A percentile compares a stretch with the other conserved stretches of the same genome.
These are phyloP conservation scores for Caenorhabditis afra DNA, from an alignment of 2,888 invertebrate genomes.

Conservation along the genomic window DNA sequence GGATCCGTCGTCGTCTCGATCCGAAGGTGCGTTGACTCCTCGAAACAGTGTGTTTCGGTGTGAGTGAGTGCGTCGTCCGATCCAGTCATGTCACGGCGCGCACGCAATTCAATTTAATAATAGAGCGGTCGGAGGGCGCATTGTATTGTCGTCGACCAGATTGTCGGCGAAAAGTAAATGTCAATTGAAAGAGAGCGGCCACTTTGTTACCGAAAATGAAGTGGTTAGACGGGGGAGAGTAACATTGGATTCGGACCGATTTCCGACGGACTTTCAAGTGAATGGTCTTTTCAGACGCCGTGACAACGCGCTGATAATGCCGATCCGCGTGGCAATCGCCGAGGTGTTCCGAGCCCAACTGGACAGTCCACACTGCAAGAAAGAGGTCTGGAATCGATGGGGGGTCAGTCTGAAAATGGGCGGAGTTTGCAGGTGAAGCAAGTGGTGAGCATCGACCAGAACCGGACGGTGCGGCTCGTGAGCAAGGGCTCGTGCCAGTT, in stretches of 20 bases:
- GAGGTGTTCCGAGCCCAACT: conserved; percentile 74
- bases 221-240: neutral
- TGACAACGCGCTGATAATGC: conserved; percentile 78
- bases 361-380: conserved; percentile 68
- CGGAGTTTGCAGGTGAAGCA: conserved; percentile 66
- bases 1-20: conserved; percentile 76
- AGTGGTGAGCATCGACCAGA: conserved; percentile 73
- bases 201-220: conserved; percentile 26
- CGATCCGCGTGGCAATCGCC: conserved; percentile 76
- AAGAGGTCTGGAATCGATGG: conserved; percentile 62
- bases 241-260: neutral
- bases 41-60: neutral
- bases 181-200: conserved; percentile 23
- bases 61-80: too few species aligned
- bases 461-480: conserved; percentile 71
- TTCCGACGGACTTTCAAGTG: neutral
- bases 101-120: conserved; percentile 34
- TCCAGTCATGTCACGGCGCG: conserved; percentile 40
- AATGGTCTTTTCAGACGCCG: conserved; percentile 66
- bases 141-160: conserved; percentile 37
- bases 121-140: conserved; percentile 23
- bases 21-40: conserved; percentile 67
- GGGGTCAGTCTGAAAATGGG: too few species aligned
- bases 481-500: conserved; percentile 80
- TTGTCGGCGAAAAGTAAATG: conserved; percentile 44